Percentiles rank a stretch among this genome's conserved stretches.
Evolutionary conservation across 2,797 vertebrate species (phyloP).

Genomic region (Glyptemys insculpta): DNA sequence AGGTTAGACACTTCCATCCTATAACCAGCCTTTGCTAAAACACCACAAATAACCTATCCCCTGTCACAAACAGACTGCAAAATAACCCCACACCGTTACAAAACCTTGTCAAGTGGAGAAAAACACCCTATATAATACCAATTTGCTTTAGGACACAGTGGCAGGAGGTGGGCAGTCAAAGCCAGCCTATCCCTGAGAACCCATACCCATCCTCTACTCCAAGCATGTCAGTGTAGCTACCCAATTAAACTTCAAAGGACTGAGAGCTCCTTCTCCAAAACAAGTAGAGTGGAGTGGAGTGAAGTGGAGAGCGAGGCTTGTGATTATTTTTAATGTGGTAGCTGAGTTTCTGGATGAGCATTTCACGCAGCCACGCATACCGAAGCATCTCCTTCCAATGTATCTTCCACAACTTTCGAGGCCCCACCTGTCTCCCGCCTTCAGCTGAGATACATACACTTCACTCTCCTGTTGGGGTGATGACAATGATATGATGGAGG

Average conservation of each 20-base stretch:
- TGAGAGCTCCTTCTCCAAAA: background rate
- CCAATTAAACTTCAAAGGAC: rapidly evolving
- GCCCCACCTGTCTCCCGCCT: background rate
- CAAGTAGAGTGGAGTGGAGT: rapidly evolving
- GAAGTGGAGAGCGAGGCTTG: background rate
- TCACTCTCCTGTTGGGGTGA: background rate
- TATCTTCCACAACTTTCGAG: background rate
- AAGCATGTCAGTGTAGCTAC: background rate
- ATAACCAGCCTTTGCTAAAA: rapidly evolving
- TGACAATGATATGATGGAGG: background rate
- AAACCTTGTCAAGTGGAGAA: rapidly evolving
- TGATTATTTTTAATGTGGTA: too few relatives aligned
- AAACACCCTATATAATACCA: rapidly evolving
- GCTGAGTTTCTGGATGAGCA: rapidly evolving
- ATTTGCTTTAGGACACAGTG: rapidly evolving
- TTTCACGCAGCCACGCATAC: rapidly evolving
- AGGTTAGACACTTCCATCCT: background rate
- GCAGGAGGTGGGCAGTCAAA: rapidly evolving
- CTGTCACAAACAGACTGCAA: background rate
- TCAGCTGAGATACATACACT: background rate
- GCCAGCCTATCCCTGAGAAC: rapidly evolving
- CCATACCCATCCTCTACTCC: rapidly evolving
- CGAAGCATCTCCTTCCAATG: rapidly evolving
- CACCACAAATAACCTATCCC: background rate
- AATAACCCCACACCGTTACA: rapidly evolving